phyloP scores from a whole-genome alignment of 1,140 invertebrate genomes.

The Lordiphosa clarofinis region DNA sequence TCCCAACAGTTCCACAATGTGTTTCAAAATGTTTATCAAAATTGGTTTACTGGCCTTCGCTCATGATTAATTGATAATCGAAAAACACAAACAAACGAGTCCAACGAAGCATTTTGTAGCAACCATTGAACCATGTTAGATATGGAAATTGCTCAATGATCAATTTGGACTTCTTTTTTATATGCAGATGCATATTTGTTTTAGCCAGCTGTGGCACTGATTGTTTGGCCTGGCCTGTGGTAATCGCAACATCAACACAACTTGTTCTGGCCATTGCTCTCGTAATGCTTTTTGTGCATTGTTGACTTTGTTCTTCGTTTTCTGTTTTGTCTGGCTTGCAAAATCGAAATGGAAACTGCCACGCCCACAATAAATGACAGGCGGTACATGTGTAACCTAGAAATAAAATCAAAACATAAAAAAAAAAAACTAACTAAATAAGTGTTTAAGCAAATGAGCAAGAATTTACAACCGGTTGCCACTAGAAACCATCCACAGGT shows the following conservation, averaged over 20 bases:
- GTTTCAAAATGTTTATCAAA: too few species aligned
- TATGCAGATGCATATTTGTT: background rate
- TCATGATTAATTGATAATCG: conserved; percentile 1
- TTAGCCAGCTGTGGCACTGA: conserved; percentile 19
- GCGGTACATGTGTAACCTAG: conserved; percentile 13
- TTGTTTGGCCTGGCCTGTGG: conserved; percentile 1
- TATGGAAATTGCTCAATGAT: conserved; percentile 27
- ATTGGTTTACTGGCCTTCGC: too few species aligned
- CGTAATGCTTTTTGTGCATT: conserved; percentile 19
- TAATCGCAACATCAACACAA: conserved; percentile 10
- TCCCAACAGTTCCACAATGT: too few species aligned
- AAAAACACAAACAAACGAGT: background rate
- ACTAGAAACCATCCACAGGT: background rate
- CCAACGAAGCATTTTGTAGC: too few species aligned
- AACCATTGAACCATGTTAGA: conserved; percentile 17
- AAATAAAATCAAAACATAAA: conserved; percentile 24
- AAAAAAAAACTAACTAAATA: background rate
- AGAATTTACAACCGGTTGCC: conserved; percentile 1
- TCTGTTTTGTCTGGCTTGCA: conserved; percentile 17
- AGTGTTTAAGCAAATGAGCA: too few species aligned
- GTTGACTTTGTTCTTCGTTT: conserved; percentile 19
- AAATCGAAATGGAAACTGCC: conserved; percentile 36
- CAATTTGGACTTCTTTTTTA: conserved; percentile 26
- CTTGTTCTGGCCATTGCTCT: conserved; percentile 25
- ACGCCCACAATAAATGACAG: conserved; percentile 32